Evolutionary conservation across 2,797 vertebrate genomes (phyloP).

Genomic region (Etheostoma nigrum): DNA sequence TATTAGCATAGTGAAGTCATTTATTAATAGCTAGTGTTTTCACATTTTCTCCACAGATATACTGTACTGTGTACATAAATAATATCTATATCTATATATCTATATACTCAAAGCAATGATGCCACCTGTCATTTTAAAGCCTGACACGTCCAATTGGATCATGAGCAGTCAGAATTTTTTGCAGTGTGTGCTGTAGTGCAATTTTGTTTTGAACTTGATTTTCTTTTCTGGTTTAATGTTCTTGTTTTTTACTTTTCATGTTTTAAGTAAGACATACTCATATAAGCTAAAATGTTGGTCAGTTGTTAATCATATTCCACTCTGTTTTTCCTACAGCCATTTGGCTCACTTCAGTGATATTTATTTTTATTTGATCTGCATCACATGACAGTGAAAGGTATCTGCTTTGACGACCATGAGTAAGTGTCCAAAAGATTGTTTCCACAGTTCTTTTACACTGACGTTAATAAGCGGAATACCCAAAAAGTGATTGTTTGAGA

Average conservation of each 20-base stretch:
- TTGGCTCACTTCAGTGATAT: constrained; percentile 42
- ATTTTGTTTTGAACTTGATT: constrained; percentile 61
- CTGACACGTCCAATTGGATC: constrained; percentile 67
- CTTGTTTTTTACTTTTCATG: constrained; percentile 52
- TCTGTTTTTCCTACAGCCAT: constrained; percentile 35
- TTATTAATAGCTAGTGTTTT: constrained; percentile 83
- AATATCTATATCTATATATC: constrained; percentile 84
- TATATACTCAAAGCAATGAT: constrained; percentile 85
- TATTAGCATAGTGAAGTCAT: constrained; percentile 85
- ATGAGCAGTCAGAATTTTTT: constrained; percentile 66
- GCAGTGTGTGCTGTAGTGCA: constrained; percentile 71
- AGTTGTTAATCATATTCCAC: constrained; percentile 60
- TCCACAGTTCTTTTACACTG: constrained; percentile 56
- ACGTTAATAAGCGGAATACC: constrained; percentile 54
- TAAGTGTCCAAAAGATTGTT: constrained; percentile 49
- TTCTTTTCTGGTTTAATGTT: constrained; percentile 31
- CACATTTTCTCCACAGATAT: constrained; percentile 79
- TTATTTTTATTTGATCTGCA: constrained; percentile 32
- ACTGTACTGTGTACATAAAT: constrained; percentile 86
- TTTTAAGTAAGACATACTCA: constrained; percentile 65
- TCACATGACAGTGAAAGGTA: constrained; percentile 42
- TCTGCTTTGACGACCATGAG: constrained; percentile 56
- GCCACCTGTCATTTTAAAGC: constrained; percentile 77
- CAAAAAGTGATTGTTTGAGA: constrained; percentile 41
- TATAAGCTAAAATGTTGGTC: constrained; percentile 72